Evolutionary conservation across 2,113 vertebrate species (phyloP).

Genomic region (Onychostoma macrolepis): DNA sequence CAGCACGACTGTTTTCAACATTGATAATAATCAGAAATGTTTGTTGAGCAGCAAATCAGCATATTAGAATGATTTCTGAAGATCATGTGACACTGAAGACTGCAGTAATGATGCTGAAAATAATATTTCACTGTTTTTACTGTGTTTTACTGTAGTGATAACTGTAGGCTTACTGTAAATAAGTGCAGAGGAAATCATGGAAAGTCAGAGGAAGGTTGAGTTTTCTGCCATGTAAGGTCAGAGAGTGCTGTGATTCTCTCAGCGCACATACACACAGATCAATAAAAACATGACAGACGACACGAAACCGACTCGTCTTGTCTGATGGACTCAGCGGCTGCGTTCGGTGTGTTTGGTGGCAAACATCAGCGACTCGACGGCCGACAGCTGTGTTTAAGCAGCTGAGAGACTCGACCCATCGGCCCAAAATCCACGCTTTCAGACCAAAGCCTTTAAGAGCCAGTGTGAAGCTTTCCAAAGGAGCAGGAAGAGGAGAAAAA

Average conservation of each 20-base stretch:
- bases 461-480: conserved; percentile 23
- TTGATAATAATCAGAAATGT: too few relatives aligned
- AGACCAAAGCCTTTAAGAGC: background rate
- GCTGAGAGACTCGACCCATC: conserved; percentile 64
- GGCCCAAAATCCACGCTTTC: conserved; percentile 43
- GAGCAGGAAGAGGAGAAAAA: background rate
- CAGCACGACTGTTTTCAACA: too few relatives aligned
- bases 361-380: conserved; percentile 56
- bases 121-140: too few relatives aligned
- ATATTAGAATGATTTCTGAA: too few relatives aligned
- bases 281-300: background rate
- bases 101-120: too few relatives aligned
- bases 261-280: background rate
- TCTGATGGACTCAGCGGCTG: conserved; percentile 36
- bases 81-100: too few relatives aligned
- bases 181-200: too few relatives aligned
- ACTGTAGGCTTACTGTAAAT: too few relatives aligned
- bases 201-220: background rate
- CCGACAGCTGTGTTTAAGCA: conserved; percentile 73
- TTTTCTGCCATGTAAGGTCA: background rate
- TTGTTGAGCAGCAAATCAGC: too few relatives aligned
- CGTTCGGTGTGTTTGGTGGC: conserved; percentile 42
- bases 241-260: background rate
- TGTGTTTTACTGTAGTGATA: too few relatives aligned
- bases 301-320: background rate